These are phyloP conservation scores for Acanthosepion esculentum DNA, from an alignment of 2,888 invertebrate species.

Conservation along the genomic window DNA sequence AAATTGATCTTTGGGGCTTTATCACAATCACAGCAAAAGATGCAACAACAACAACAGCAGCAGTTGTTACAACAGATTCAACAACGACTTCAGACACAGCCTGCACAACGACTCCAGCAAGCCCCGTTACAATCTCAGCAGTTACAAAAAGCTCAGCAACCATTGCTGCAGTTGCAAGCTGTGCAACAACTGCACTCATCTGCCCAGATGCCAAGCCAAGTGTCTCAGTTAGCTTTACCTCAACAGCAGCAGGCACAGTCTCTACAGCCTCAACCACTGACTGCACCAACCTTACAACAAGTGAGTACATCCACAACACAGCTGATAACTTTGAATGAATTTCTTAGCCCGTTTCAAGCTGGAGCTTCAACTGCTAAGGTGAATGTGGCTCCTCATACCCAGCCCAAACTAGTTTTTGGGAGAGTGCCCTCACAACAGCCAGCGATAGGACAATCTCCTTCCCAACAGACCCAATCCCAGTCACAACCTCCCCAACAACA, in stretches of 20 bases:
- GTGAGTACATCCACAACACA: background rate
- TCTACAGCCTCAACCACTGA: background rate
- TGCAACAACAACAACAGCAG: conserved; percentile 38
- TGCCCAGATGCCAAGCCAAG: background rate
- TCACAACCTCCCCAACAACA: conserved; percentile 13
- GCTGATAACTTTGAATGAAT: background rate
- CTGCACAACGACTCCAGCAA: conserved; percentile 43
- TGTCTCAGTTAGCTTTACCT: conserved; percentile 33
- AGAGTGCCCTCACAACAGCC: conserved; percentile 43
- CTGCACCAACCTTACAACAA: background rate
- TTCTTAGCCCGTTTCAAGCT: conserved; percentile 15
- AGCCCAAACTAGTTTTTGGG: conserved; percentile 37
- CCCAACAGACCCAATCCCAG: background rate
- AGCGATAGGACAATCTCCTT: conserved; percentile 15
- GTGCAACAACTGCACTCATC: conserved; percentile 38
- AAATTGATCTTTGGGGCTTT: conserved; percentile 17
- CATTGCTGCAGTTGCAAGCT: conserved; percentile 37
- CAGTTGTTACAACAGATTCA: conserved; percentile 15
- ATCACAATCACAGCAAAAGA: background rate
- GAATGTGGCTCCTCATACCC: conserved; percentile 37
- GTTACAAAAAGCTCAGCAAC: conserved; percentile 11
- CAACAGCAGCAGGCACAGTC: conserved; percentile 35
- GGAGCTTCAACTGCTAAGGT: conserved; percentile 37
- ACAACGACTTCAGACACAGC: conserved; percentile 43
- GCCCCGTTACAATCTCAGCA: background rate